Evolutionary conservation across 1,140 invertebrate species (phyloP), one percentile per base, ranked within the genome.

Genomic region (Neuroterus valhalla): DNA sequence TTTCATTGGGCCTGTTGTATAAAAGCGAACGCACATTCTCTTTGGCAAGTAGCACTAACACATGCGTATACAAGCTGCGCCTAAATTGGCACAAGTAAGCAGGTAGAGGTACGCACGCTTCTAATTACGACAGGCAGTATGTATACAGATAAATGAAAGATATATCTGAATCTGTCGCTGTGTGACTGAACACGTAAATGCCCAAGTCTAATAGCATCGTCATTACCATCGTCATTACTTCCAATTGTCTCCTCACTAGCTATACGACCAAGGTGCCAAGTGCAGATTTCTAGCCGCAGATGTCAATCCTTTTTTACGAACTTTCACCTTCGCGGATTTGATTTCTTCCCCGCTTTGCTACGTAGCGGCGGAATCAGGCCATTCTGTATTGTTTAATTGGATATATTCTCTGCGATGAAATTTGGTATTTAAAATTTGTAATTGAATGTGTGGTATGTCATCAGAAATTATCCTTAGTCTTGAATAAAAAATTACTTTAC

Each of bases 1-100:
- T 62, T 62, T 62, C 23, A 62, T 62, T 62, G 55, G 23, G 31
- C 55, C 15, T 23, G 12, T 38, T 62, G 31, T 15, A 62, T 62
- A 38, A 62, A 62, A 62, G 55, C 55, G 23, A 62, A 62, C 26
- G 55, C 55, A 62, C 55, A 62, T 62, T 62, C 55, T 62, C 55
- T 62, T 62, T 62, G 55, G 55, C 55, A 62, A 62, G 55, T 62
- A 31, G 55, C 55, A 8, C 31, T 62, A 62, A 62, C 55, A 26
- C 31, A 62, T 62, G 55, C 26, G 55, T 62, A 62, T 62, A 31
- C 55, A 62, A 31, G 55, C n/a, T 26, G 31, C 3, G 23, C 55
- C 55, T 62, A 62, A 62, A 62, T 62, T n/a, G 21, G 31, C 21
- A 38, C 26, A 62, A 62, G 23, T 26, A 62, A 23, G 31, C 55